Conservation (phyloP, 35 echinoderm and acorn worm species). For the Heliocidaris tuberculata region DNA sequence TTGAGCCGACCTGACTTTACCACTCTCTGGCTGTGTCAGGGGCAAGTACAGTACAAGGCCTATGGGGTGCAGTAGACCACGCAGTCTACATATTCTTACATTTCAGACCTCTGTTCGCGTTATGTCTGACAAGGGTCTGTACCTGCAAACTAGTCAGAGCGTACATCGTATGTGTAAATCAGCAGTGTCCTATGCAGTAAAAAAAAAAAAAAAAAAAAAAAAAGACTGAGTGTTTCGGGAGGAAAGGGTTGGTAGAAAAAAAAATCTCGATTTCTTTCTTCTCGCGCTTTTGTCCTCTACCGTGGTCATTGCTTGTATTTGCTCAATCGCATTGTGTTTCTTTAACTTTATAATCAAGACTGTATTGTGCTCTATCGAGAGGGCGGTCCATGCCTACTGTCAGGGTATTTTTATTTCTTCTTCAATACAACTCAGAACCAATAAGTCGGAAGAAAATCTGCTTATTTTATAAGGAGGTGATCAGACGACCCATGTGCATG, state of each 20-base stretch:
- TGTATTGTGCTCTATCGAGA: neutral
- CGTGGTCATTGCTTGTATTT: constrained; percentile 29
- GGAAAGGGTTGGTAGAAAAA: neutral
- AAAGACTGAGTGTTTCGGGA: neutral
- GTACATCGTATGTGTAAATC: too few relatives aligned
- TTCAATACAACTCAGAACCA: neutral
- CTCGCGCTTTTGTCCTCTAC: neutral
- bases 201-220: neutral
- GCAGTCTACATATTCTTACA: too few relatives aligned
- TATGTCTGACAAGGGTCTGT: too few relatives aligned
- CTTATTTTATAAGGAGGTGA: neutral
- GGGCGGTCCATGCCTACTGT: neutral
- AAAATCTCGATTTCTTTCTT: neutral
- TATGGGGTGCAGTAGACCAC: too few relatives aligned
- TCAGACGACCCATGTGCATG: neutral
- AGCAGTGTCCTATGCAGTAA: too few relatives aligned
- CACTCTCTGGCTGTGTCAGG: too few relatives aligned
- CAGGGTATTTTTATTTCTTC: neutral
- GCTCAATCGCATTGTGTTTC: constrained; percentile 36
- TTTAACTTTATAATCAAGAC: constrained; percentile 43
- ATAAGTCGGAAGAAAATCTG: neutral
- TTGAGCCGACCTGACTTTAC: too few relatives aligned
- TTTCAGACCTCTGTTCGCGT: too few relatives aligned
- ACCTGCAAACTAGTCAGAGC: too few relatives aligned
- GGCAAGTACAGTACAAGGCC: too few relatives aligned